Evolutionary conservation across 2,113 vertebrate species (phyloP).

Genomic region (Aptenodytes forsteri): DNA sequence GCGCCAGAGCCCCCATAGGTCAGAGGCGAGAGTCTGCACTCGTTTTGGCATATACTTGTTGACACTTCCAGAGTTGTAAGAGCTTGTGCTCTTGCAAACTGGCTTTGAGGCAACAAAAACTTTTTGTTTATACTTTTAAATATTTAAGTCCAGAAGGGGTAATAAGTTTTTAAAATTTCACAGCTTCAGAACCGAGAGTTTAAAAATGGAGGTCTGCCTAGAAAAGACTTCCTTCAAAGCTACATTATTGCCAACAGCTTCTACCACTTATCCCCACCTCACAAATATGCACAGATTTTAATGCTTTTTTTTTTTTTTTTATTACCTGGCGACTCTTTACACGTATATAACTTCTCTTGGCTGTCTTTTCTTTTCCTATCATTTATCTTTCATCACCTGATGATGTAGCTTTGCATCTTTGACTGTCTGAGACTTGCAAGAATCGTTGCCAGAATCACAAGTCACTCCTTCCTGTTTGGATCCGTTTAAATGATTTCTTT

Average conservation of each 20-base stretch:
- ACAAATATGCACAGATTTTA: background rate
- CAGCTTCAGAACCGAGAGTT: background rate
- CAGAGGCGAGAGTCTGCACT: background rate
- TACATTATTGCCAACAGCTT: background rate
- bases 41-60: background rate
- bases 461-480: background rate
- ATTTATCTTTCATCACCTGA: slow-evolving; percentile 2
- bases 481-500: background rate
- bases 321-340: background rate
- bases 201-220: background rate
- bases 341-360: background rate
- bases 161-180: background rate
- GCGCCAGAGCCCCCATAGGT: background rate
- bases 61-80: background rate
- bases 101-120: background rate
- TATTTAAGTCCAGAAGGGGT: background rate
- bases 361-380: background rate
- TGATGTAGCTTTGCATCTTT: background rate
- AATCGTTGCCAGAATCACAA: background rate
- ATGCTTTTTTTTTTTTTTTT: background rate
- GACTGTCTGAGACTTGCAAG: background rate
- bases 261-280: background rate
- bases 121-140: background rate
- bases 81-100: background rate
- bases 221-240: background rate